Conservation (phyloP, 2,888 invertebrate species). For the Apantesis nais region DNA sequence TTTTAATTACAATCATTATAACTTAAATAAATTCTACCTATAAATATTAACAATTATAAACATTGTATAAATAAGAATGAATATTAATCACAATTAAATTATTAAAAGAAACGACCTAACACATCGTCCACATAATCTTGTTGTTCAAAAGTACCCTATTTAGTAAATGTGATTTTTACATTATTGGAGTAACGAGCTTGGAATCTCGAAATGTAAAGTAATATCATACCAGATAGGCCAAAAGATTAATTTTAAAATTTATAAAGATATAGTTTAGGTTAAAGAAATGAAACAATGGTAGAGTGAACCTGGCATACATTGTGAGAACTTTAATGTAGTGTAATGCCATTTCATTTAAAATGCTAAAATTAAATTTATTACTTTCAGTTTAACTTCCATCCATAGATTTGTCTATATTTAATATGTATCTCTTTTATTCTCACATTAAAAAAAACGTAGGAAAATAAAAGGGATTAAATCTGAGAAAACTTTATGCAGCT, state of each 20-base stretch:
- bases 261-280: not conserved
- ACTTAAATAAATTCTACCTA: conserved; percentile 55
- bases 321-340: not conserved
- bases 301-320: not conserved
- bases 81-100: conserved; percentile 47
- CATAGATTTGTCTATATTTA: not conserved
- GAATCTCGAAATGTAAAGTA: too few species aligned
- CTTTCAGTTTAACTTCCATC: not conserved
- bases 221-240: too few species aligned
- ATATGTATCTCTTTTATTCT: not conserved
- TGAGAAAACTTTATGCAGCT: conserved; percentile 6
- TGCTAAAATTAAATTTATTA: not conserved
- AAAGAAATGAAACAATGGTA: not conserved
- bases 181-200: not conserved
- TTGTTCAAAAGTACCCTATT: not conserved
- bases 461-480: not conserved
- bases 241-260: too few species aligned
- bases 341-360: not conserved
- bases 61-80: conserved; percentile 17
- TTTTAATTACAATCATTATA: conserved; percentile 47
- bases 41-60: conserved; percentile 48
- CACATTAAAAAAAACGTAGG: too few species aligned
- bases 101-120: conserved; percentile 6
- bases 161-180: not conserved
- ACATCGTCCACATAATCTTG: not conserved